Base-by-base conservation (phyloP, 2,888 invertebrate genomes). In the Meteorus colon region DNA sequence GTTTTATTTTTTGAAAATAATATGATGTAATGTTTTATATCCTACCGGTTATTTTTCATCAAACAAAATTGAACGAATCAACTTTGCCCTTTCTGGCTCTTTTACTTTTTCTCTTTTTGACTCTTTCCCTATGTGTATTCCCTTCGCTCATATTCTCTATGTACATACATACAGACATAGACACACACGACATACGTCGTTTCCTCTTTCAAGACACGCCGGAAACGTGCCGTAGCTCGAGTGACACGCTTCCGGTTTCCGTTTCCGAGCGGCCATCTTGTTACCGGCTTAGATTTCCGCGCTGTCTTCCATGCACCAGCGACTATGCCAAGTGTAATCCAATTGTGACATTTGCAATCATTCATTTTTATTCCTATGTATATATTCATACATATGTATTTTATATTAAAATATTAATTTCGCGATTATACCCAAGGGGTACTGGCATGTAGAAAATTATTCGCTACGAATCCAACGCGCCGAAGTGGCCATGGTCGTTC, bases 191-290 rank as follows among this genome's bases (percentile, higher is more conserved):
- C 45, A 19, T 37, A 68, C 27, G 71, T 78, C 79, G 78, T 83
- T 81, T 83, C 87, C 84, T 86, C 84, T 85, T 88, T 85, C 85
- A 79, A 79, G 82, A 81, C 83, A 84, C 86, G 86, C 86, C 89
- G 89, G 89, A 89, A 86, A 84, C 83, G 82, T 78, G 82, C 78
- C 82, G 85, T 83, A 86, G 87, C 87, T 87, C 89, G 89, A 89
- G 88, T 87, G 89, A 89, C 89, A 89, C 86, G 87, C 84, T 87
- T 89, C 88, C 89, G 88, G 86, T 86, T 89, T 89, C 89, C 89
- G 89, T 87, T 87, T 89, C 89, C 89, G 87, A 85, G 84, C 88
- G 84, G 89, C 89, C 89, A 89, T 89, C 87, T 89, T 89, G 89
- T 86, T 88, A 86, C 89, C 87, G 86, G 86, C 87, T 87, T 86